Conservation (phyloP, 2,888 invertebrate species). For the Gonocerus acuteangulatus region DNA sequence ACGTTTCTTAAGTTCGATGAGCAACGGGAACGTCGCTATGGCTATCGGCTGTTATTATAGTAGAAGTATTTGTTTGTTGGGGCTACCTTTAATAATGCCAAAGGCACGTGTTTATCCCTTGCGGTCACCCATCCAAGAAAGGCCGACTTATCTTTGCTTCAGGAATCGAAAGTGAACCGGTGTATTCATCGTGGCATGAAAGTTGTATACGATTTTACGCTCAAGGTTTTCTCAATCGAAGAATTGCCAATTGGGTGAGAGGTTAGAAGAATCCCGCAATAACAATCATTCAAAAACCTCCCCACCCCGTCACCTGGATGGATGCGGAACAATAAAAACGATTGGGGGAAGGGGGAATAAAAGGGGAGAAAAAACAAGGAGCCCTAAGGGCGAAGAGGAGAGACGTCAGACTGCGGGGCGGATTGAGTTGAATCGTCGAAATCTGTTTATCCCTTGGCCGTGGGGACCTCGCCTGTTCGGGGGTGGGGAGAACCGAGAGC, state of each 20-base stretch:
- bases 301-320: background rate
- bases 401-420: constrained; percentile 2
- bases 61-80: too few relatives aligned
- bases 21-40: too few relatives aligned
- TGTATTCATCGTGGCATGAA: too few relatives aligned
- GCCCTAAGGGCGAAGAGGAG: background rate
- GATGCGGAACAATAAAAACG: background rate
- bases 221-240: too few relatives aligned
- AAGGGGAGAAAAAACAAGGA: background rate
- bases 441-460: constrained; percentile 13
- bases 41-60: too few relatives aligned
- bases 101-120: too few relatives aligned
- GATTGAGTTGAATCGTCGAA: constrained; percentile 19
- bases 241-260: background rate
- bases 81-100: too few relatives aligned
- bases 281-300: background rate
- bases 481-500: background rate
- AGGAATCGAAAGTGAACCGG: too few relatives aligned
- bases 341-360: background rate
- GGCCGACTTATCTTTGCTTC: too few relatives aligned
- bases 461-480: background rate
- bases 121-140: too few relatives aligned
- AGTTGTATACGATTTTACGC: too few relatives aligned
- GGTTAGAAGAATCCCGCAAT: background rate
- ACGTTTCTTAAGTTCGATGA: too few relatives aligned